Percentiles rank a stretch among this genome's conserved stretches.
phyloP scores from a whole-genome alignment of 2,797 vertebrate species.

The Spinus pinus region DNA sequence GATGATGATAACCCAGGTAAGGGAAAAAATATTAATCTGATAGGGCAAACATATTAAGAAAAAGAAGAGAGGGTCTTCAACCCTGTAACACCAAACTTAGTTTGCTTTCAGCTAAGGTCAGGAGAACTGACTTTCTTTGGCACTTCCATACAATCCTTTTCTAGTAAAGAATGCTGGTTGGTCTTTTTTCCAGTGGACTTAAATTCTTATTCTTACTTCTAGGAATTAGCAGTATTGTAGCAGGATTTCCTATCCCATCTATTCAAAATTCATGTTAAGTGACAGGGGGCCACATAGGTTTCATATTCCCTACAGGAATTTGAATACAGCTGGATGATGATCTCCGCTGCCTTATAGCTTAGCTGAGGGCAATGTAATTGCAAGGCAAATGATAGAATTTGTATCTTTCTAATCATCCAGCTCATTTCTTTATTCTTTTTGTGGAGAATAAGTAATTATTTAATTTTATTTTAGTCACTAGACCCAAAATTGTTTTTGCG shows the following conservation, averaged over 20 bases:
- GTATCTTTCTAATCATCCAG: background rate
- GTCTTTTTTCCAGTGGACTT: background rate
- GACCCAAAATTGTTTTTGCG: background rate
- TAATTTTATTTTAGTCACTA: background rate
- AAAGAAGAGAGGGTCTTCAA: background rate
- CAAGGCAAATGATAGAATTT: background rate
- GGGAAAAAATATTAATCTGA: background rate
- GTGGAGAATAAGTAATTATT: background rate
- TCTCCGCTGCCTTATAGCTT: background rate
- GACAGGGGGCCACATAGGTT: background rate
- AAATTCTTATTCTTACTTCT: background rate
- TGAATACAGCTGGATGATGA: background rate
- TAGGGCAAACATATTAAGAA: background rate
- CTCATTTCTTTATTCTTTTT: background rate
- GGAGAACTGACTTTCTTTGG: background rate
- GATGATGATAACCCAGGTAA: conserved; percentile 90
- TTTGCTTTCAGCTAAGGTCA: background rate
- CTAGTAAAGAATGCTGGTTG: background rate
- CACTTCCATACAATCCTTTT: background rate
- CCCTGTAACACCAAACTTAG: background rate
- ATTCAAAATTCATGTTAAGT: background rate
- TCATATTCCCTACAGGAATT: background rate
- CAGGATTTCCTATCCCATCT: background rate
- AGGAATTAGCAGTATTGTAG: background rate
- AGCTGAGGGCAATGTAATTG: background rate